Base-by-base conservation (phyloP, 2,888 invertebrate genomes). In the Peribatodes rhomboidaria region DNA sequence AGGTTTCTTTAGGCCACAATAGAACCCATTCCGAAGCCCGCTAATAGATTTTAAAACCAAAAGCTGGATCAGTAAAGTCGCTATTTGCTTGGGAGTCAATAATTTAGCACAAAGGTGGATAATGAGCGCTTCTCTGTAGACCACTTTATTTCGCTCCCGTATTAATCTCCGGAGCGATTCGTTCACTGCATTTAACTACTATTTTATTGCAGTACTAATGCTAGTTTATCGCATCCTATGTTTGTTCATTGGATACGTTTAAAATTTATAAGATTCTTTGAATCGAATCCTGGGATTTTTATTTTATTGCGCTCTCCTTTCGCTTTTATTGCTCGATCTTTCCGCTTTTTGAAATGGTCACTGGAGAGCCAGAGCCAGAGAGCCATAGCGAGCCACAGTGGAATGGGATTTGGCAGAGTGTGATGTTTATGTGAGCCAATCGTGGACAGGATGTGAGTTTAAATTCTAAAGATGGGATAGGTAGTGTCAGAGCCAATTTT, bases 141-240 rank as follows among this genome's bases (percentile, higher is more conserved):
- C 66, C 73, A 74, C 71, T 79, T 70, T 73, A 73, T 72, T 77
- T 75, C 69, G 73, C 77, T 78, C 70, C 63, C 71, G 74, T 78
- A 81, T 84, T 83, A 81, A 80, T 83, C 82, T 85, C 63, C 61
- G 66, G 72, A 78, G 72, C 76, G 74, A 80, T 78, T 79, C 75
- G 72, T 74, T 71, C 75, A 64, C 61, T 76, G 79, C 78, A 77
- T 75, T 84, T 79, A 78, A 81, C 77, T 76, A 76, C 79, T 76
- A 65, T 77, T 86, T 84, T 82, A 85, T 83, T 79, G 78, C 76
- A 73, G 65, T 71, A 73, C 78, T 83, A 79, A 81, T 77, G 70
- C 68, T 67, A 69, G 68, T 77, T 77, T 78, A 78, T 75, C 65
- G 70, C 62, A 69, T 71, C 71, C 71, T 71, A 69, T 76, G 70